Percentiles rank a stretch among this genome's conserved stretches.
phyloP scores from a whole-genome alignment of 2,113 vertebrate genomes.

The Calidris pugnax region DNA sequence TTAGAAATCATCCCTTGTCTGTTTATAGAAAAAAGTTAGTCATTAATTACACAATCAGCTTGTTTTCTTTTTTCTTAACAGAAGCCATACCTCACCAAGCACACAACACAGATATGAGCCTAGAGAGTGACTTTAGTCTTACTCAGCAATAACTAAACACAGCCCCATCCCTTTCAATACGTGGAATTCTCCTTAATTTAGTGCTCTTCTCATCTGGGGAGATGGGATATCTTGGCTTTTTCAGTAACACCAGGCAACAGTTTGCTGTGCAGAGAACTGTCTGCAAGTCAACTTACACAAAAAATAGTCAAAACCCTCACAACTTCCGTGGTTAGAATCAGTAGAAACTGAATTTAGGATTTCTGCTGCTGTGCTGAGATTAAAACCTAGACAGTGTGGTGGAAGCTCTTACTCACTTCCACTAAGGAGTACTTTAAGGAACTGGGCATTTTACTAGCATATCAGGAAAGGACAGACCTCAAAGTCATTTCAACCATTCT shows the following conservation, averaged over 20 bases:
- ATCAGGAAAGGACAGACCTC: not conserved
- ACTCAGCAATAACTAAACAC: not conserved
- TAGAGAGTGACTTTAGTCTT: not conserved
- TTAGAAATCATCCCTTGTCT: not conserved
- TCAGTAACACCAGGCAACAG: not conserved
- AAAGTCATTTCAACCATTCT: not conserved
- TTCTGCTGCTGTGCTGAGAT: not conserved
- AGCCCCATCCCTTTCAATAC: not conserved
- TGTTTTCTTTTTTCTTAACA: not conserved
- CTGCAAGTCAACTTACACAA: not conserved
- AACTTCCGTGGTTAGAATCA: not conserved
- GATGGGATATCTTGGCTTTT: not conserved
- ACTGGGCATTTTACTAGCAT: not conserved
- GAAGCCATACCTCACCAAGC: not conserved
- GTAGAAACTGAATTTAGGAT: not conserved
- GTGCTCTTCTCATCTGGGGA: accelerated
- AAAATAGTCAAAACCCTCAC: not conserved
- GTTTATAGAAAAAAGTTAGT: not conserved
- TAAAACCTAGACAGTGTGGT: not conserved
- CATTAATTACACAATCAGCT: not conserved
- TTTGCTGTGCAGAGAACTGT: not conserved
- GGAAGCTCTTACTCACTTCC: not conserved
- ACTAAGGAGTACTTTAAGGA: not conserved
- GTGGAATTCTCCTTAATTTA: not conserved
- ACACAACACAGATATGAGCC: not conserved